A percentile compares a stretch with the other conserved stretches of the same genome.
phyloP scores from a whole-genome alignment of 2,888 invertebrate species.

The Lasius fuliginosus region DNA sequence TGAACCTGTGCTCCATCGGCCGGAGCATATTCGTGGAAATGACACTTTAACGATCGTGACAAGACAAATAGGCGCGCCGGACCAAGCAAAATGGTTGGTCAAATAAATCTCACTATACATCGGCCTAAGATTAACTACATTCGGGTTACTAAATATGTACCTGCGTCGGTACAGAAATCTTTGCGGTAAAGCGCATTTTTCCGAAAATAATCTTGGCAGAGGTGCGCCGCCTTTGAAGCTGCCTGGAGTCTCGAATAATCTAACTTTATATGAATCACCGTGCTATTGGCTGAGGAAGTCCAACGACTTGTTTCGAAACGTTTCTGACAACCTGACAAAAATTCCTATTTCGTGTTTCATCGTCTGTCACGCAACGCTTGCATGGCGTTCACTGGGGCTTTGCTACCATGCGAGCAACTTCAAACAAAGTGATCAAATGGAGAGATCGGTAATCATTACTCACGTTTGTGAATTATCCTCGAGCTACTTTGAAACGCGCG shows the following conservation, averaged over 20 bases:
- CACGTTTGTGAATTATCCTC: slow-evolving; percentile 25
- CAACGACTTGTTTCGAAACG: slow-evolving; percentile 57
- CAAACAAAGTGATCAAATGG: slow-evolving; percentile 51
- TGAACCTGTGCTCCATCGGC: slow-evolving; percentile 66
- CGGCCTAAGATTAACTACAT: slow-evolving; percentile 77
- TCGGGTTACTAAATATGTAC: slow-evolving; percentile 75
- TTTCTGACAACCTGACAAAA: slow-evolving; percentile 57
- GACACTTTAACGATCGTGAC: slow-evolving; percentile 79
- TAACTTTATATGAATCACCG: slow-evolving; percentile 70
- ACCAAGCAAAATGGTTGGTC: slow-evolving; percentile 75
- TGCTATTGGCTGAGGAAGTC: slow-evolving; percentile 59
- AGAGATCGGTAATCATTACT: slow-evolving; percentile 53
- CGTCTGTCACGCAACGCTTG: slow-evolving; percentile 41
- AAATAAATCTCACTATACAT: slow-evolving; percentile 76
- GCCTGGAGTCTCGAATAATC: slow-evolving; percentile 71
- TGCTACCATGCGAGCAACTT: slow-evolving; percentile 44
- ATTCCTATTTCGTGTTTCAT: slow-evolving; percentile 51
- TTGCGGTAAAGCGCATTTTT: slow-evolving; percentile 75
- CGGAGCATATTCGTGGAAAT: slow-evolving; percentile 78
- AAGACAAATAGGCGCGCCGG: slow-evolving; percentile 76
- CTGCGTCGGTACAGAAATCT: slow-evolving; percentile 73
- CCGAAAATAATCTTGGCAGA: slow-evolving; percentile 77
- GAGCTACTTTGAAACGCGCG: slow-evolving; percentile 2
- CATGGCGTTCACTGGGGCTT: slow-evolving; percentile 21
- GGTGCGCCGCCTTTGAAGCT: slow-evolving; percentile 60